phyloP scores from a whole-genome alignment of 2,888 invertebrate genomes.

The Stratiomys singularior region DNA sequence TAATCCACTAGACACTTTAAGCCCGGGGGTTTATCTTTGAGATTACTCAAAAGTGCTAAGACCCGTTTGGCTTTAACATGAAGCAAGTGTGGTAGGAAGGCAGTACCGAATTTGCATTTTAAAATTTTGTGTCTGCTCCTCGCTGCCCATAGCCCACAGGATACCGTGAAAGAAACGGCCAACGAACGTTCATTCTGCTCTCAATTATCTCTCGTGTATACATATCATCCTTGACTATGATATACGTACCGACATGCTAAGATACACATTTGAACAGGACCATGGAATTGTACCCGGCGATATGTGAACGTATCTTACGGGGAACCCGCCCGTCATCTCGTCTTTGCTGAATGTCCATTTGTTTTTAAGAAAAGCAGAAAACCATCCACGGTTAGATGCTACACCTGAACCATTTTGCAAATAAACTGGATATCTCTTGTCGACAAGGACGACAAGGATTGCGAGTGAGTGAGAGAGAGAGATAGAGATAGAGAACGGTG shows the following conservation, averaged over 20 bases:
- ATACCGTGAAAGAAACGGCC: neutral
- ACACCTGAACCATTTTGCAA: slow-evolving; percentile 11
- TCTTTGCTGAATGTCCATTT: neutral
- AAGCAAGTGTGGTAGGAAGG: neutral
- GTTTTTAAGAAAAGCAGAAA: slow-evolving; percentile 11
- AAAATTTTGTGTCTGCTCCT: slow-evolving; percentile 22
- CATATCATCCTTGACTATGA: neutral
- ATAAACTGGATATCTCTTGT: neutral
- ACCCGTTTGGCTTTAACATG: neutral
- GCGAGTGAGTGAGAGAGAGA: neutral
- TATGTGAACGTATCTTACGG: neutral
- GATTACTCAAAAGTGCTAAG: slow-evolving; percentile 23
- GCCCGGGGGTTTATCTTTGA: slow-evolving; percentile 25
- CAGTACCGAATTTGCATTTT: slow-evolving; percentile 26
- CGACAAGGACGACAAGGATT: neutral
- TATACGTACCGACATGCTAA: neutral
- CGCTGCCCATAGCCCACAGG: neutral
- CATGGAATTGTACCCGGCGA: neutral
- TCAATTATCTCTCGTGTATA: slow-evolving; percentile 33
- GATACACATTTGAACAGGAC: neutral
- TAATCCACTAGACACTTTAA: slow-evolving; percentile 34
- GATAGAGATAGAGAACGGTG: too few species aligned
- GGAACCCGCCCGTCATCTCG: neutral
- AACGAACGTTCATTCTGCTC: slow-evolving; percentile 16
- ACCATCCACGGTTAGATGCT: neutral